Evolutionary conservation across 2,113 vertebrate species (phyloP).

Genomic region (Danio rerio): DNA sequence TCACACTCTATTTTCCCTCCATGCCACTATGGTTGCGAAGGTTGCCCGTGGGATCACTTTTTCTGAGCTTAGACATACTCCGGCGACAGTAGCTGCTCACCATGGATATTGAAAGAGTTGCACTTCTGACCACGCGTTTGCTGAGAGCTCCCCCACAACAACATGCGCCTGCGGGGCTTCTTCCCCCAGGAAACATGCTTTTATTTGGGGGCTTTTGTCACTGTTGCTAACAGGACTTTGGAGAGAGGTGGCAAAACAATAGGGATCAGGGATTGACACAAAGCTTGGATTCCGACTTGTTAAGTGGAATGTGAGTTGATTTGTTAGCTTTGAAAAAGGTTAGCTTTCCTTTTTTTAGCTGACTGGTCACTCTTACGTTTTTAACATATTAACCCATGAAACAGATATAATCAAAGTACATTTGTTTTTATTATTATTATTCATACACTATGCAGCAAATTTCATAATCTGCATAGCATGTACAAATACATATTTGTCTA

Average conservation of each 20-base stretch:
- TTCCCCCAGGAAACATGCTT: conserved; percentile 17
- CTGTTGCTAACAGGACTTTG: background rate
- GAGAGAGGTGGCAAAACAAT: background rate
- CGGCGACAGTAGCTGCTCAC: conserved; percentile 58
- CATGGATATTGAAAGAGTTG: conserved; percentile 61
- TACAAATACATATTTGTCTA: too few relatives aligned
- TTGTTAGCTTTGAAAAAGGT: background rate
- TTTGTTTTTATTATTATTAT: too few relatives aligned
- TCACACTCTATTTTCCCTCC: conserved; percentile 8
- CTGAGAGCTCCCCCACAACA: conserved; percentile 22
- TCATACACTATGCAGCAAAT: too few relatives aligned
- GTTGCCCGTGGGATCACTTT: background rate
- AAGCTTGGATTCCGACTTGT: background rate
- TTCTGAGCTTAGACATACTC: conserved; percentile 38
- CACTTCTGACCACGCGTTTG: conserved; percentile 16
- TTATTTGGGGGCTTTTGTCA: conserved; percentile 12
- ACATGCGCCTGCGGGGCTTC: background rate
- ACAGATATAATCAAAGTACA: too few relatives aligned
- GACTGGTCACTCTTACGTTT: background rate
- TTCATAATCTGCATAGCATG: too few relatives aligned
- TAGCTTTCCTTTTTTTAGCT: background rate
- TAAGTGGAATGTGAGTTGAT: background rate
- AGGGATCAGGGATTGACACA: background rate
- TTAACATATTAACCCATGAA: too few relatives aligned
- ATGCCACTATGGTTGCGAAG: conserved; percentile 1